These are phyloP conservation scores for Ericerus pela DNA, from an alignment of 1,140 invertebrate species.

Conservation along the genomic window DNA sequence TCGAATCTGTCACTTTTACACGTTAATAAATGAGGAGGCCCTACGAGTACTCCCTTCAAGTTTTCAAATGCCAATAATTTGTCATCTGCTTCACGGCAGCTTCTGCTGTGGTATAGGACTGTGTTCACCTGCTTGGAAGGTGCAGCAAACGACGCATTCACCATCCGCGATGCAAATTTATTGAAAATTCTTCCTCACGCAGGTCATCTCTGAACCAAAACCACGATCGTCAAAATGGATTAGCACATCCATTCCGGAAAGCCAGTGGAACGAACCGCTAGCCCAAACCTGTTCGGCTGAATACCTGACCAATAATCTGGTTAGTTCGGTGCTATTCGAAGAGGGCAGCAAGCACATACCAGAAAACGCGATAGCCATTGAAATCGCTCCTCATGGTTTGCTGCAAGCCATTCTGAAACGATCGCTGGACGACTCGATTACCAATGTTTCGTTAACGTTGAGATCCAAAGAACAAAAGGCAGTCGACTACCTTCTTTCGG, in stretches of 20 bases:
- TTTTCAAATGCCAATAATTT: too few relatives aligned
- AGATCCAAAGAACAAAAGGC: constrained; percentile 18
- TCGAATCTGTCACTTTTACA: too few relatives aligned
- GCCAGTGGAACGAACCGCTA: constrained; percentile 28
- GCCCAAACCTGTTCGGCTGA: constrained; percentile 43
- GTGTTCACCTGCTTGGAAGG: too few relatives aligned
- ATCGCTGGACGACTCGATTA: constrained; percentile 34
- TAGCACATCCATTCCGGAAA: constrained; percentile 43
- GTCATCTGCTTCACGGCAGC: too few relatives aligned
- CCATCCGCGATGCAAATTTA: too few relatives aligned
- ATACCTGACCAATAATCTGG: constrained; percentile 53
- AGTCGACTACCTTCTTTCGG: neutral
- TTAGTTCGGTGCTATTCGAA: constrained; percentile 40
- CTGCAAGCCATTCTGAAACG: constrained; percentile 43
- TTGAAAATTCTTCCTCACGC: neutral
- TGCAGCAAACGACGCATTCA: too few relatives aligned
- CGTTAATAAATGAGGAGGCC: too few relatives aligned
- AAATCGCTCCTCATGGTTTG: constrained; percentile 43
- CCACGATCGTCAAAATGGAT: constrained; percentile 41
- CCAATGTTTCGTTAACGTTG: constrained; percentile 43
- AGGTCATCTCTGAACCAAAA: constrained; percentile 38
- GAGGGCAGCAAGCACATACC: constrained; percentile 41
- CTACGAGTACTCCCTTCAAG: too few relatives aligned
- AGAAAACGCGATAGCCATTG: constrained; percentile 40
- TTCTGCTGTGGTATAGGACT: too few relatives aligned